These are phyloP conservation scores for Apteryx owenii DNA, from an alignment of 2,113 vertebrate genomes.

Conservation along the genomic window DNA sequence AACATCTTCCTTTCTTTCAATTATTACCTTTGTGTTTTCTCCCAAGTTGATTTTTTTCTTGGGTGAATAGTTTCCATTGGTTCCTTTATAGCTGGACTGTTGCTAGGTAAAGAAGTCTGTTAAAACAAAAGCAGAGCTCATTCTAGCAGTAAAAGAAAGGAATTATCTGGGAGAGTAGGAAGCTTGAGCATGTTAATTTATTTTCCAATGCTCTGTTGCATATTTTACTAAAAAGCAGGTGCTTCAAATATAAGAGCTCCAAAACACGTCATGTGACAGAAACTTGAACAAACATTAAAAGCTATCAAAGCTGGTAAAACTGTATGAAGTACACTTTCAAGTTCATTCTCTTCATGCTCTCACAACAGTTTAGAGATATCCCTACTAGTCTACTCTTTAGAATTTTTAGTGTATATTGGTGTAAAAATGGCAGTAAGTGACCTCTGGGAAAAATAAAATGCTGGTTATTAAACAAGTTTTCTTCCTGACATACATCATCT, in stretches of 20 bases:
- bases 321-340: neutral
- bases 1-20: neutral
- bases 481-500: neutral
- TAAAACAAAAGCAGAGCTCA: neutral
- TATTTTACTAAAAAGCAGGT: constrained; percentile 39
- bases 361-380: neutral
- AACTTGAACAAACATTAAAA: constrained; percentile 21
- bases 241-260: neutral
- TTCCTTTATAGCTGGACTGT: neutral
- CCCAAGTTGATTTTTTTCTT: neutral
- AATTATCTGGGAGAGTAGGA: neutral
- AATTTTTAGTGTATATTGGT: neutral
- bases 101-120: neutral
- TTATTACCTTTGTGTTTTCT: neutral
- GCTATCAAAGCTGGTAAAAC: constrained; percentile 1
- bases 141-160: neutral
- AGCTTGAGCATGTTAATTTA: neutral
- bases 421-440: neutral
- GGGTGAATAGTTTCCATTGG: neutral
- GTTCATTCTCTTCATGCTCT: neutral
- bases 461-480: neutral
- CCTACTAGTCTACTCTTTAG: neutral
- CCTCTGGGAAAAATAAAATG: neutral
- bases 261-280: neutral
- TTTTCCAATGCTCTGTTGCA: neutral